Evolutionary conservation across 2,888 invertebrate species (phyloP).

Genomic region (Marasmarcha lunaedactyla): DNA sequence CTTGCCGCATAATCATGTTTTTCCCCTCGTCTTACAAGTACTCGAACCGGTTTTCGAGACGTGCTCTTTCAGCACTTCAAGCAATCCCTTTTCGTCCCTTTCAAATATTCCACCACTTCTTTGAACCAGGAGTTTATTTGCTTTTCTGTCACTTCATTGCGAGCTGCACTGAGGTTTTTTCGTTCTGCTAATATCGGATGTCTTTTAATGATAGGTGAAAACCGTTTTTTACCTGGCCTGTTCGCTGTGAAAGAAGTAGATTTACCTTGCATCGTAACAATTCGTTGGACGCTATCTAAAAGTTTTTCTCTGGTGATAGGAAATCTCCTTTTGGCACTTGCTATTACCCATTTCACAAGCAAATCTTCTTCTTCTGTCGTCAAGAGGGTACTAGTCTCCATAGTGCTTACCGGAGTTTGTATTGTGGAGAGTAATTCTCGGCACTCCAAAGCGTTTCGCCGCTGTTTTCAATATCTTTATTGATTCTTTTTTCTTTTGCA

Average conservation of each 20-base stretch:
- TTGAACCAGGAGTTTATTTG: constrained; percentile 20
- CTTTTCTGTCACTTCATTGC: constrained; percentile 20
- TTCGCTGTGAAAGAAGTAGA: constrained; percentile 16
- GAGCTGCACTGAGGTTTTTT: constrained; percentile 17
- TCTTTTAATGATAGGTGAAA: constrained; percentile 17
- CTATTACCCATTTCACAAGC: constrained; percentile 18
- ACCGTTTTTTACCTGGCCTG: constrained; percentile 23
- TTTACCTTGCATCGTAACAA: constrained; percentile 7
- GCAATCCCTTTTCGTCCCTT: constrained; percentile 4
- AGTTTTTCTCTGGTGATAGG: constrained; percentile 19
- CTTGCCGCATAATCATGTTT: constrained; percentile 20
- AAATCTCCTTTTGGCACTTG: constrained; percentile 16
- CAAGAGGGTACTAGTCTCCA: constrained; percentile 10
- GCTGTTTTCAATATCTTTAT: constrained; percentile 6
- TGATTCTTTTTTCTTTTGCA: constrained; percentile 7
- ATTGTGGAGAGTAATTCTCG: constrained; percentile 11
- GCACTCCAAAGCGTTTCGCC: constrained; percentile 11
- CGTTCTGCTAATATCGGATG: constrained; percentile 18
- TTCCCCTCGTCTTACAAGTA: constrained; percentile 23
- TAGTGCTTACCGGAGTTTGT: constrained; percentile 12
- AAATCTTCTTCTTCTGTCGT: constrained; percentile 6
- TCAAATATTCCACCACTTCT: constrained; percentile 17
- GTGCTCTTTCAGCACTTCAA: constrained; percentile 16
- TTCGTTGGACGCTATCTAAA: constrained; percentile 14
- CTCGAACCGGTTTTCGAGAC: constrained; percentile 25